Percentiles rank a stretch among this genome's conserved stretches.
Evolutionary conservation across 2,113 vertebrate species (phyloP).

Genomic region (Centropristis striata): DNA sequence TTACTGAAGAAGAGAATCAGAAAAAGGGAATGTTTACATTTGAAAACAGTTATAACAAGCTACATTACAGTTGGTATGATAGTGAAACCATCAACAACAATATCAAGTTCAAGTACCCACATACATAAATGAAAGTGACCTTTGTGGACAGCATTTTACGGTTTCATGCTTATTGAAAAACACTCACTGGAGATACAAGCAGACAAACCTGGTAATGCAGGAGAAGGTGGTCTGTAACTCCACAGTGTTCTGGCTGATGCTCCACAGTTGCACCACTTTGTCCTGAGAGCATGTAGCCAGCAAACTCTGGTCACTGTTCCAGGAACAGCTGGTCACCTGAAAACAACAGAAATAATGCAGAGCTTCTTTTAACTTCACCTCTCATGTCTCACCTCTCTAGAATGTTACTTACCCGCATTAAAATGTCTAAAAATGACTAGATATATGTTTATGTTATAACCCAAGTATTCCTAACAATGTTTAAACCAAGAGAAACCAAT

Average conservation of each 20-base stretch:
- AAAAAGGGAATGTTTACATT: neutral
- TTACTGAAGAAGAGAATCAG: constrained; percentile 67
- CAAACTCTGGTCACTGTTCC: constrained; percentile 83
- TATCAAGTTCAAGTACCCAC: neutral
- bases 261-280: constrained; percentile 86
- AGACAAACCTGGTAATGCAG: constrained; percentile 75
- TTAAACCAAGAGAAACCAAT: too few relatives aligned
- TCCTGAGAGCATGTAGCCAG: constrained; percentile 86
- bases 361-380: neutral
- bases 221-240: constrained; percentile 84
- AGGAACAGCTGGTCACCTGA: constrained; percentile 86
- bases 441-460: too few relatives aligned
- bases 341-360: constrained; percentile 15
- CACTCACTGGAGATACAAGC: neutral
- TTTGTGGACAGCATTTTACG: too few relatives aligned
- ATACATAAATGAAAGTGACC: too few relatives aligned
- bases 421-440: too few relatives aligned
- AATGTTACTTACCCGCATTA: too few relatives aligned
- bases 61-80: neutral
- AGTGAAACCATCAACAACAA: neutral
- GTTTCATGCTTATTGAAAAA: neutral
- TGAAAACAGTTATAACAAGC: neutral
- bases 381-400: neutral
- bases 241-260: constrained; percentile 75
- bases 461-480: too few relatives aligned